phyloP scores from a whole-genome alignment of 2,797 vertebrate genomes.

The Coccyzus lansbergi region DNA sequence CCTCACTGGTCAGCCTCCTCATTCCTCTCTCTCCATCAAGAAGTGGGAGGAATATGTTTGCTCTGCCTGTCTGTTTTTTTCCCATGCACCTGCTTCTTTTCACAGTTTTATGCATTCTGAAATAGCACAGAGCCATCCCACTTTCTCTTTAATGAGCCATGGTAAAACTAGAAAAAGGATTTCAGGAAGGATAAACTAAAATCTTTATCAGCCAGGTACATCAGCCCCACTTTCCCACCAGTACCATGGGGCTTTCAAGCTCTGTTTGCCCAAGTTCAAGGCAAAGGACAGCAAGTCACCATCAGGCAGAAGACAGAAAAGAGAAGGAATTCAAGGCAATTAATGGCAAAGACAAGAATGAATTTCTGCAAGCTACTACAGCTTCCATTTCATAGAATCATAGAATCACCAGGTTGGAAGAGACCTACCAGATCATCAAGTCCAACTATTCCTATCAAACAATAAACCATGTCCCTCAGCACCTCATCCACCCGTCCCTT shows the following conservation, averaged over 20 bases:
- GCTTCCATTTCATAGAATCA: too few species aligned
- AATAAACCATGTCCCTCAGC: too few species aligned
- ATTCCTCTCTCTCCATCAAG: background rate
- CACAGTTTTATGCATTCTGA: background rate
- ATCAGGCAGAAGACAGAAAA: background rate
- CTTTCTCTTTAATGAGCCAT: background rate
- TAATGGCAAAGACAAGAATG: background rate
- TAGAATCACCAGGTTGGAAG: too few species aligned
- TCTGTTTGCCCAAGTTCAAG: background rate
- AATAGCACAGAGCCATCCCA: background rate
- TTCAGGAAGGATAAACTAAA: background rate
- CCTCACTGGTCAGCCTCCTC: background rate
- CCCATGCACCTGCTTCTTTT: background rate
- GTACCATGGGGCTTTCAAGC: background rate
- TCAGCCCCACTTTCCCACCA: background rate
- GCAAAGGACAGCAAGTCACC: background rate
- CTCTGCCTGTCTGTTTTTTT: background rate
- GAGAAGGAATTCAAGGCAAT: background rate
- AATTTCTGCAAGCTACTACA: background rate
- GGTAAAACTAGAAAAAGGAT: background rate
- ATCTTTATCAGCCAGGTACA: background rate
- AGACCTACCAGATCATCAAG: too few species aligned
- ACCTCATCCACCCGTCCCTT: too few species aligned
- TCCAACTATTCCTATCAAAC: too few species aligned
- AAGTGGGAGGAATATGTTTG: conserved; percentile 7